These are phyloP conservation scores for Typhlichthys subterraneus DNA, from an alignment of 2,797 vertebrate genomes.

Conservation along the genomic window DNA sequence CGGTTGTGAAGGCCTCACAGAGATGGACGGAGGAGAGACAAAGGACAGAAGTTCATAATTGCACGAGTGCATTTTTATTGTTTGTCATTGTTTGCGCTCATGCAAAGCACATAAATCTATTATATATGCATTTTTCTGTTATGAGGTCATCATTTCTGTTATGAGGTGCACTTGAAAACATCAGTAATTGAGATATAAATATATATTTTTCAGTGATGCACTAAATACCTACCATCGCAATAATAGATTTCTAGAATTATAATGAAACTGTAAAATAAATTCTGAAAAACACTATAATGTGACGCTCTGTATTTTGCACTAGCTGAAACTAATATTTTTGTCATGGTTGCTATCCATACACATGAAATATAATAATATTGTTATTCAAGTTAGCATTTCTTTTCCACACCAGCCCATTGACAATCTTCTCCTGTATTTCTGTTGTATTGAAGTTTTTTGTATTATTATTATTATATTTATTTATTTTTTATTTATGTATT, in stretches of 20 bases:
- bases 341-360: conserved; percentile 4
- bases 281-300: conserved; percentile 1
- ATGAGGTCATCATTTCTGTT: conserved; percentile 3
- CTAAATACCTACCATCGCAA: conserved; percentile 1
- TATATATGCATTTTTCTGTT: conserved; percentile 12
- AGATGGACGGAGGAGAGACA: conserved; percentile 13
- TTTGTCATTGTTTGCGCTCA: conserved; percentile 5
- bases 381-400: conserved; percentile 8
- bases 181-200: conserved; percentile 8
- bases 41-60: conserved; percentile 29
- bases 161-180: conserved; percentile 9
- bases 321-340: conserved; percentile 7
- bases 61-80: conserved; percentile 27
- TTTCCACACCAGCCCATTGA: not conserved
- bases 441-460: too few relatives aligned
- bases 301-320: conserved; percentile 18
- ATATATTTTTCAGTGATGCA: conserved; percentile 1
- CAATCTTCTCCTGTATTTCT: too few relatives aligned
- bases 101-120: conserved; percentile 22
- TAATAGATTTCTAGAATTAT: conserved; percentile 7
- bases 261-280: conserved; percentile 3
- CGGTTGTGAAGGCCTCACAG: not conserved
- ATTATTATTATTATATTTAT: too few relatives aligned
- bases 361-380: conserved; percentile 15
- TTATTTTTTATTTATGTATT: too few relatives aligned